Evolutionary conservation across 2,888 invertebrate genomes (phyloP).

Genomic region (Drosophila setosimentum): DNA sequence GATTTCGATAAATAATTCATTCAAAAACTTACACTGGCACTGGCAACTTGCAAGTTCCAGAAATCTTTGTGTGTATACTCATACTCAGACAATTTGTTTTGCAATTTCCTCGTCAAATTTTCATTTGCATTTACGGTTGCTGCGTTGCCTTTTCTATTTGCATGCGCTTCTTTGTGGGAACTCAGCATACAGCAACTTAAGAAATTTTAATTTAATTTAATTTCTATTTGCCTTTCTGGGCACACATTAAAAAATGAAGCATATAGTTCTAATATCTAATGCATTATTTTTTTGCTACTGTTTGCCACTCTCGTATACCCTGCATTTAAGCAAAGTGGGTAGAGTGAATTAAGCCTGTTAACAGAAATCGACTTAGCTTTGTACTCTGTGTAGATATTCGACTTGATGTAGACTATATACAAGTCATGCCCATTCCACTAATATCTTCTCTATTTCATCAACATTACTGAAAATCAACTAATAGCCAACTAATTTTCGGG

Average conservation of each 20-base stretch:
- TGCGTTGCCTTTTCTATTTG: conserved; percentile 49
- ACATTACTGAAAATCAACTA: not conserved
- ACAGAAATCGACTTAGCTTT: not conserved
- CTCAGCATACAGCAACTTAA: conserved; percentile 49
- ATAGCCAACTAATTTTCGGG: not conserved
- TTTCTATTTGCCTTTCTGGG: conserved; percentile 65
- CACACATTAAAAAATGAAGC: conserved; percentile 64
- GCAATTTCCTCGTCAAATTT: conserved; percentile 50
- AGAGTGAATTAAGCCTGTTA: not conserved
- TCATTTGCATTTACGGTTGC: conserved; percentile 42
- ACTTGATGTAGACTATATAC: not conserved
- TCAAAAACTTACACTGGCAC: conserved; percentile 4
- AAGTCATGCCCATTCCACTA: not conserved
- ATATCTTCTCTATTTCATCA: not conserved
- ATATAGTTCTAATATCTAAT: conserved; percentile 59
- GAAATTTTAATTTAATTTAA: conserved; percentile 63
- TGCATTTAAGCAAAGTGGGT: not conserved
- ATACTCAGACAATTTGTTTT: conserved; percentile 31
- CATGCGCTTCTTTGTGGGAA: conserved; percentile 40
- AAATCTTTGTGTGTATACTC: conserved; percentile 9
- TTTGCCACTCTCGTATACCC: not conserved
- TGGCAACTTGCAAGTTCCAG: conserved; percentile 16
- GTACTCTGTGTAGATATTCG: not conserved
- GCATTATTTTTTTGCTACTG: conserved; percentile 1
- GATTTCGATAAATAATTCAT: conserved; percentile 39